Base-by-base conservation (phyloP, 1,140 invertebrate genomes). In the Grapholita molesta region DNA sequence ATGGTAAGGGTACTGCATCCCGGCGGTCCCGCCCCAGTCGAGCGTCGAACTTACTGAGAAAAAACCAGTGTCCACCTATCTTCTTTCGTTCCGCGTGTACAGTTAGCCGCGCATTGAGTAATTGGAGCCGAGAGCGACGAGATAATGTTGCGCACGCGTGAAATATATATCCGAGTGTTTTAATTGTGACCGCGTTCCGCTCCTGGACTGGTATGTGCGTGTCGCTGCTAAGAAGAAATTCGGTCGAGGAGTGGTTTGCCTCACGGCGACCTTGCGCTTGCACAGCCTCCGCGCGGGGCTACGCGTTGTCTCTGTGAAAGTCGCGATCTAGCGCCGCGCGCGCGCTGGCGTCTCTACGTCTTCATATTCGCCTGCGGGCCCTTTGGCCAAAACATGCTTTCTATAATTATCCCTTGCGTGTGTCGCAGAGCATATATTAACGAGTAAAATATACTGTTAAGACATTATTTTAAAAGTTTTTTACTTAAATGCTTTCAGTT, bases 81-180 rank as follows among this genome's bases (percentile, higher is more conserved):
- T 89, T 77, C 83, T 86, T 89, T 83, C 83, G 81, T 77, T 76
- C 71, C 75, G 77, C 67, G 30, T 82, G 84, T 89, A 90, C 88
- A 89, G 88, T 90, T 90, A 90, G 81, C 73, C 79, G 73, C 75
- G 78, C 85, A 90, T 91, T 91, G 89, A 91, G 88, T 91, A 91
- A 90, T 89, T 84, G 76, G 87, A 91, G 79, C 82, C 79, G 85
- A 83, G 89, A 88, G 85, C 77, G 79, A 71, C 82, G 80, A 86
- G 85, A 89, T 88, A 89, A 88, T 86, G 89, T 88, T 90, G 87
- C 86, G 85, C 83, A 89, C 86, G 85, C 86, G 88, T 90, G 86
- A 89, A 89, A 89, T 89, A 89, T 89, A 89, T 89, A 89, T 89
- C 83, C 83, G 82, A 84, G 79, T 79, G 85, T 89, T 89, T 91